These are phyloP conservation scores for Percina caprodes DNA, from an alignment of 2,113 vertebrate species.

Conservation along the genomic window DNA sequence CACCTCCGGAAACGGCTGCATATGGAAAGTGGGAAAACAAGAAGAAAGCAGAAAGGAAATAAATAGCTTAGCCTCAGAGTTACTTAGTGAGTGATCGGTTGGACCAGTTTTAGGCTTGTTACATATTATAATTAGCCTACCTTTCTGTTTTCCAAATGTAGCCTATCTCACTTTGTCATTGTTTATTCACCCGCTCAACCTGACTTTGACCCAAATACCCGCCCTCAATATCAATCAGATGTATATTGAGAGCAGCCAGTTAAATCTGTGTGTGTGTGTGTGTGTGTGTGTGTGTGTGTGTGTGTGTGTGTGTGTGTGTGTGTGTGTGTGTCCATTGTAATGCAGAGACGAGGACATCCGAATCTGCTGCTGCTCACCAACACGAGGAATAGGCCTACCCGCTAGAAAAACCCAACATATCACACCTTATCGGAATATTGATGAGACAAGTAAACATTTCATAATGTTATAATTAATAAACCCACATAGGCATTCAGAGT, in stretches of 20 bases:
- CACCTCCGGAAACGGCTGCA: background rate
- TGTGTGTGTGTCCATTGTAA: conserved; percentile 57
- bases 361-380: conserved; percentile 8
- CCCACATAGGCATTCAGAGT: background rate
- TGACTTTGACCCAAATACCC: conserved; percentile 40
- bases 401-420: background rate
- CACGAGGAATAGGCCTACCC: conserved; percentile 1
- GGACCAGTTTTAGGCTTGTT: conserved; percentile 14
- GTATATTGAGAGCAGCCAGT: conserved; percentile 61
- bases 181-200: conserved; percentile 33
- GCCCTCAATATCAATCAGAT: conserved; percentile 44
- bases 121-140: background rate
- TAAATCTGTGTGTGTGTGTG: conserved; percentile 27
- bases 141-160: conserved; percentile 15
- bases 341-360: conserved; percentile 59
- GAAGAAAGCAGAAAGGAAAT: background rate
- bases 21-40: background rate
- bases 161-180: background rate
- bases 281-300: conserved; percentile 19
- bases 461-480: background rate
- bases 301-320: conserved; percentile 34
- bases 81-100: background rate
- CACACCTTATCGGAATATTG: background rate
- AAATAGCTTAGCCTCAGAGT: background rate
- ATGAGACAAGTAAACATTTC: background rate